phyloP scores from a whole-genome alignment of 2,113 vertebrate species.

The Azemiops feae region DNA sequence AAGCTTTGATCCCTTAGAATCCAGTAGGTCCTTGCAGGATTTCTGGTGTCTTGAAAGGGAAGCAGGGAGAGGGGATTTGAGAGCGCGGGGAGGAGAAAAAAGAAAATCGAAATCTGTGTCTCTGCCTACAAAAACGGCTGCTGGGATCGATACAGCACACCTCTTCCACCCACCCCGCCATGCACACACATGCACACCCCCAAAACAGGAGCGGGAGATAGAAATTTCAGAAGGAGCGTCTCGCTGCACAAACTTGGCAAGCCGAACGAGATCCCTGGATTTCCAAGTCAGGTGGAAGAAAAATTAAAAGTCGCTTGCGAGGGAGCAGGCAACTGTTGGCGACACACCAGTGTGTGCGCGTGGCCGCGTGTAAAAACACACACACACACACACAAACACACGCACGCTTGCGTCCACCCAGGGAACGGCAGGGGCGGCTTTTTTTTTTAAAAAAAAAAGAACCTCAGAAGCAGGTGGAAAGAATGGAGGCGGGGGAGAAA shows the following conservation, averaged over 20 bases:
- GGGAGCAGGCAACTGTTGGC: background rate
- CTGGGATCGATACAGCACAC: slow-evolving; percentile 34
- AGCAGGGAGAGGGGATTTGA: background rate
- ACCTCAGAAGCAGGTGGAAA: background rate
- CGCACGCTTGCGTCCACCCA: background rate
- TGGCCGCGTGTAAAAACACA: background rate
- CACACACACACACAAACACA: background rate
- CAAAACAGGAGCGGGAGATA: slow-evolving; percentile 9
- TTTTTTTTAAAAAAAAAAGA: background rate
- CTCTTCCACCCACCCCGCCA: background rate
- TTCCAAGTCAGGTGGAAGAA: slow-evolving; percentile 34
- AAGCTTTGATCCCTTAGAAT: slow-evolving; percentile 46
- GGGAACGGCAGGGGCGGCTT: too few species aligned
- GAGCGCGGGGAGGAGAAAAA: background rate
- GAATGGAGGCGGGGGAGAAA: too few species aligned
- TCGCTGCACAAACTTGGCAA: slow-evolving; percentile 74
- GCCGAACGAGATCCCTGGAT: slow-evolving; percentile 60
- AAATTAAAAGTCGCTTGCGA: background rate
- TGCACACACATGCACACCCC: background rate
- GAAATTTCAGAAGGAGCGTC: slow-evolving; percentile 52
- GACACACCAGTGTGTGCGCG: background rate
- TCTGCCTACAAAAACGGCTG: slow-evolving; percentile 20
- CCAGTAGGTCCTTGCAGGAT: slow-evolving; percentile 67
- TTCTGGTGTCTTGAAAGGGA: slow-evolving; percentile 42
- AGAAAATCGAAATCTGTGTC: background rate